Evolutionary conservation across 1,140 invertebrate species (phyloP).

Genomic region (Branchinecta lynchi): DNA sequence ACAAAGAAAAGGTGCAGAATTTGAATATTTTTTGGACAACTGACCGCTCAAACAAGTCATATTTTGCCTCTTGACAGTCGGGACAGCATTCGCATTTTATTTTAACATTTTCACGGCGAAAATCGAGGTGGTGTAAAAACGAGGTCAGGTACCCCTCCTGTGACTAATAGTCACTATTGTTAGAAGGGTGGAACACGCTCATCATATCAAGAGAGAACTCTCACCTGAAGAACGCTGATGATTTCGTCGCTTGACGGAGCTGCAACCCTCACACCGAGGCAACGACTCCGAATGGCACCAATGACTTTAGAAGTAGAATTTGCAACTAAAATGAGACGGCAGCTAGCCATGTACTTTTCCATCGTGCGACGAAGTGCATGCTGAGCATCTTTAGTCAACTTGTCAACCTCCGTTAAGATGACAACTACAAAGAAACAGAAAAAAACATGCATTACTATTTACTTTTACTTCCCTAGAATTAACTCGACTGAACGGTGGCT

Average conservation of each 20-base stretch:
- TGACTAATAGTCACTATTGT: too few species aligned
- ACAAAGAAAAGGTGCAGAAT: too few species aligned
- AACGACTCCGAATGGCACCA: conserved; percentile 86
- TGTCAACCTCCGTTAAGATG: conserved; percentile 85
- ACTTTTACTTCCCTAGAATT: background rate
- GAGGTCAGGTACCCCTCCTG: too few species aligned
- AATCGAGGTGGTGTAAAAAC: too few species aligned
- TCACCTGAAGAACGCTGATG: conserved; percentile 35
- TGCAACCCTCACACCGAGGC: conserved; percentile 73
- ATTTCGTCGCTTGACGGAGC: conserved; percentile 72
- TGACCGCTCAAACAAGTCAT: too few species aligned
- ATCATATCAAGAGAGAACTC: too few species aligned
- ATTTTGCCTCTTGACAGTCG: too few species aligned
- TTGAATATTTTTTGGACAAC: too few species aligned
- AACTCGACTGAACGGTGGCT: background rate
- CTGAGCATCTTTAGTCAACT: conserved; percentile 93
- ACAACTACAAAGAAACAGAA: conserved; percentile 48
- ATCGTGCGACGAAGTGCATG: conserved; percentile 93
- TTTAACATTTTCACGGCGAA: too few species aligned
- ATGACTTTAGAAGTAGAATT: conserved; percentile 90
- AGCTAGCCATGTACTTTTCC: conserved; percentile 96
- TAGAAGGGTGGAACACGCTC: too few species aligned
- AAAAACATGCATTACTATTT: background rate
- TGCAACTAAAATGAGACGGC: conserved; percentile 83
- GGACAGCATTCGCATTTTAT: too few species aligned